phyloP scores from a whole-genome alignment of 2,113 vertebrate species.

The Dicrurus megarhynchus region DNA sequence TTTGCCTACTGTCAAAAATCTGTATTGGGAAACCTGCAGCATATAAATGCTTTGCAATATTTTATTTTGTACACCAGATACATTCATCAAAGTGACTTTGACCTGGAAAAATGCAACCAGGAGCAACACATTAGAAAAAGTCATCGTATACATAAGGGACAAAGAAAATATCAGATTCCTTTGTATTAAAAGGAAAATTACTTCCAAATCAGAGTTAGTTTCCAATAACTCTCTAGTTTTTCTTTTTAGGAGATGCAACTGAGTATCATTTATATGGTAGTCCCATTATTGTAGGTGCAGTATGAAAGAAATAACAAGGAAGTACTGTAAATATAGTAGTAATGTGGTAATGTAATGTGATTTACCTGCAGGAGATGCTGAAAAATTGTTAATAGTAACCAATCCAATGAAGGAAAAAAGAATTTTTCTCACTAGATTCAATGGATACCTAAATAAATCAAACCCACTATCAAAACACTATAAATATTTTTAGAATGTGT shows the following conservation, averaged over 20 bases:
- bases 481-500: not conserved
- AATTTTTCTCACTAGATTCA: not conserved
- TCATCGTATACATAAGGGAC: not conserved
- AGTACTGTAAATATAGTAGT: not conserved
- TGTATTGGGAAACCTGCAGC: not conserved
- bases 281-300: not conserved
- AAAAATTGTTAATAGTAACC: not conserved
- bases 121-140: not conserved
- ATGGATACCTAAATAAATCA: not conserved
- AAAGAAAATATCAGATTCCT: not conserved
- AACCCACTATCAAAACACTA: not conserved
- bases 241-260: not conserved
- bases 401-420: not conserved
- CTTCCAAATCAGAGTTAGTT: not conserved
- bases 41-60: not conserved
- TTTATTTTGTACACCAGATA: not conserved
- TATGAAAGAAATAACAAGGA: not conserved
- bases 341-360: not conserved
- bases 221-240: not conserved
- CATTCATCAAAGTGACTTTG: slow-evolving; percentile 12
- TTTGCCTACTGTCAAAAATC: not conserved
- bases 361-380: not conserved
- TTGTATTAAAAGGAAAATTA: not conserved
- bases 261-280: not conserved
- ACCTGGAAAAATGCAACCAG: not conserved